Percentiles rank a stretch among this genome's conserved stretches.
These are phyloP conservation scores for Ceratina calcarata DNA, from an alignment of 1,140 invertebrate genomes.

Conservation along the genomic window DNA sequence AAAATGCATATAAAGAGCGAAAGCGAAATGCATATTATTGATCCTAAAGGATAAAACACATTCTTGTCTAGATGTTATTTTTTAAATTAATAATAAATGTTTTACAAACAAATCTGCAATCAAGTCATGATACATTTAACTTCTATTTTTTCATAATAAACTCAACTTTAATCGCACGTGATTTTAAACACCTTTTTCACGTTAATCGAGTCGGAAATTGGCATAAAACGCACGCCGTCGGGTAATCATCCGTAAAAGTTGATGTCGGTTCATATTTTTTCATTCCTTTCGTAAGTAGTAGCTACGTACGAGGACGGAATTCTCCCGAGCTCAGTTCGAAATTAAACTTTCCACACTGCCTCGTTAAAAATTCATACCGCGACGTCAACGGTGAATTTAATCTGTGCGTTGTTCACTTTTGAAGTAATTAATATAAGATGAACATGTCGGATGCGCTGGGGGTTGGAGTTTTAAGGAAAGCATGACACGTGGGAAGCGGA, in stretches of 20 bases:
- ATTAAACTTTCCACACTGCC: background rate
- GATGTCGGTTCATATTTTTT: conserved; percentile 6
- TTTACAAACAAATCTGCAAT: too few relatives aligned
- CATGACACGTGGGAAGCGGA: background rate
- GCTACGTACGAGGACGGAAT: conserved; percentile 1
- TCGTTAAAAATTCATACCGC: conserved; percentile 21
- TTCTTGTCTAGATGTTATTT: too few relatives aligned
- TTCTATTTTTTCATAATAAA: too few relatives aligned
- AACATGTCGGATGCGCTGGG: background rate
- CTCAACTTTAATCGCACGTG: too few relatives aligned
- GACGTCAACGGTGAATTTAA: background rate
- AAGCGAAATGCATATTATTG: too few relatives aligned
- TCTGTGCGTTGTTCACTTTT: background rate
- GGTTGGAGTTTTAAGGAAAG: background rate
- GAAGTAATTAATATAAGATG: conserved; percentile 21
- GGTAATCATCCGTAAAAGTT: background rate
- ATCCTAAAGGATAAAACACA: too few relatives aligned
- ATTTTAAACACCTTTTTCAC: too few relatives aligned
- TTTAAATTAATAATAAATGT: too few relatives aligned
- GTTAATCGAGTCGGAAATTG: background rate
- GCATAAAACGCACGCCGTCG: background rate
- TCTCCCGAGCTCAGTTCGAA: background rate
- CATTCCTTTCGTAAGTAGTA: too few relatives aligned
- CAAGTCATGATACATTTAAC: too few relatives aligned
- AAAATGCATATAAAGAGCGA: too few relatives aligned